These are phyloP conservation scores for Cinara cedri DNA, from an alignment of 2,888 invertebrate genomes.

Conservation along the genomic window DNA sequence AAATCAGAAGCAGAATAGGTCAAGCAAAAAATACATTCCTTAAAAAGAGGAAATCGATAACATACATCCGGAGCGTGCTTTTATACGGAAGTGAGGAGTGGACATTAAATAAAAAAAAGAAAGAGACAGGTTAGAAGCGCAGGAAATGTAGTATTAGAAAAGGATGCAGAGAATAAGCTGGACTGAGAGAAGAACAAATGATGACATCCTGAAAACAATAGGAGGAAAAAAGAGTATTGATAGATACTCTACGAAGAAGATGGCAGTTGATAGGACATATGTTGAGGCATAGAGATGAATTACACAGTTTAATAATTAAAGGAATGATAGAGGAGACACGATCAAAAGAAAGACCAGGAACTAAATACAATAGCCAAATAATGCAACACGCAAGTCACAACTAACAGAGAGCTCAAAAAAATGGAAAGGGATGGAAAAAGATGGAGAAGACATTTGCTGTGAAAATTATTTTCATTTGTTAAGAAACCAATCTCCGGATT, in stretches of 20 bases:
- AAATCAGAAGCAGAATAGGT: neutral
- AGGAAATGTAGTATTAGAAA: neutral
- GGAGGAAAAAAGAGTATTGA: neutral
- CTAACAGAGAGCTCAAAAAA: neutral
- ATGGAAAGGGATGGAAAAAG: neutral
- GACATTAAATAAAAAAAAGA: neutral
- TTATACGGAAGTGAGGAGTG: too few species aligned
- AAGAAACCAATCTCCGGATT: conserved; percentile 14
- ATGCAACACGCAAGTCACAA: neutral
- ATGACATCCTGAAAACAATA: neutral
- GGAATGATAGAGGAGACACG: neutral
- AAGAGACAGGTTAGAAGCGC: neutral
- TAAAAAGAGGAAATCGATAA: neutral
- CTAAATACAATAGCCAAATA: neutral
- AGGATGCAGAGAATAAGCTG: conserved; percentile 4
- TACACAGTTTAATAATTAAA: conserved; percentile 13
- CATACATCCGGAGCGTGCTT: neutral
- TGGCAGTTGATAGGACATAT: neutral
- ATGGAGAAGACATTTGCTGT: conserved; percentile 18
- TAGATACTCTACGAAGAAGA: conserved; percentile 9
- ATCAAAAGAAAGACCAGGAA: neutral
- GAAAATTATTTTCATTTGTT: conserved; percentile 1
- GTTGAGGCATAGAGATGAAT: conserved; percentile 5
- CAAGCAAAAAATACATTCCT: neutral
- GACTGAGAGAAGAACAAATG: neutral